These are phyloP conservation scores for Zoanthus gigantus DNA, from an alignment of 92 coral and sea anemone species.

Conservation along the genomic window DNA sequence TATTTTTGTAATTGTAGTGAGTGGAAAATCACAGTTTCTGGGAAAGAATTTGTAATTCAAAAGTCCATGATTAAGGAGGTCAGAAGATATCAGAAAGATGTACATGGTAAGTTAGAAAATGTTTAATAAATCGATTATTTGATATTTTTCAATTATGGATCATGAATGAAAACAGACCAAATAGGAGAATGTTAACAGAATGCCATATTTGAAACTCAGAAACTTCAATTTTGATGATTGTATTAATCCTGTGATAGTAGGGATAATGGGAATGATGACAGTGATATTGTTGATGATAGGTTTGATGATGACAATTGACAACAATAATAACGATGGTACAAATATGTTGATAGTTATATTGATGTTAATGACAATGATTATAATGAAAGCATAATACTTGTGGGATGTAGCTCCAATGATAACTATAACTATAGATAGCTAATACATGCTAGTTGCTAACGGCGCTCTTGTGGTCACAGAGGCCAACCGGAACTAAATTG, in stretches of 20 bases:
- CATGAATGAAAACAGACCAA: neutral
- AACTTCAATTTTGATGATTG: neutral
- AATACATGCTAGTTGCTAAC: too few relatives aligned
- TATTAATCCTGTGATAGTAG: neutral
- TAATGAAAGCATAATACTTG: too few relatives aligned
- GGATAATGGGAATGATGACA: neutral
- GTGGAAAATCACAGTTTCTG: slow-evolving; percentile 66
- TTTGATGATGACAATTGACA: too few relatives aligned
- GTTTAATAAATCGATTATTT: neutral
- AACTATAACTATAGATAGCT: too few relatives aligned
- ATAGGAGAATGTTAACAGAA: too few relatives aligned
- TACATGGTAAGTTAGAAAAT: slow-evolving; percentile 75
- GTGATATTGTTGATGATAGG: too few relatives aligned
- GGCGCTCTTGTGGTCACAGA: too few relatives aligned
- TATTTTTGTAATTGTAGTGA: slow-evolving; percentile 59
- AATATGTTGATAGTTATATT: too few relatives aligned
- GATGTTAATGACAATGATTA: too few relatives aligned
- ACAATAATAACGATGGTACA: too few relatives aligned
- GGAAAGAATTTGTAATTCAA: slow-evolving; percentile 79
- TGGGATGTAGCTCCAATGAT: too few relatives aligned
- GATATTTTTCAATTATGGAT: neutral
- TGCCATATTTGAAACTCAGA: neutral
- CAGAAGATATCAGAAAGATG: slow-evolving; percentile 92
- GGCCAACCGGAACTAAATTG: too few relatives aligned
- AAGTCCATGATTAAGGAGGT: slow-evolving; percentile 91